Evolutionary conservation across 2,113 vertebrate species (phyloP).

Genomic region (Gasterosteus aculeatus): DNA sequence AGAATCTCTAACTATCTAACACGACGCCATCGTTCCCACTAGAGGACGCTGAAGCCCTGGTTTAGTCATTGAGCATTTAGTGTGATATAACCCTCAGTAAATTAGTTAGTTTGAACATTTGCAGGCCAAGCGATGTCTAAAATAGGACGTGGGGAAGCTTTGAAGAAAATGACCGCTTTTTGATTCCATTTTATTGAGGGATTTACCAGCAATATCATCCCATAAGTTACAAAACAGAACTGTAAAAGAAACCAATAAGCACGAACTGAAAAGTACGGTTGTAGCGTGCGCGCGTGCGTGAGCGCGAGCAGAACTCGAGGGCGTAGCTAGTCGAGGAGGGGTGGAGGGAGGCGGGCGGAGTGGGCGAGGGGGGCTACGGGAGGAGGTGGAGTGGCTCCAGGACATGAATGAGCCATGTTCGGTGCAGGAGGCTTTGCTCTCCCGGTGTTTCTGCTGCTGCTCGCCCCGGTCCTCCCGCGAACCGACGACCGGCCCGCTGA

Average conservation of each 20-base stretch:
- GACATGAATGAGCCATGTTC: conserved; percentile 77
- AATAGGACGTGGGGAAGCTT: not conserved
- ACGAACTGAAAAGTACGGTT: no score
- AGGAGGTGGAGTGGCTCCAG: conserved; percentile 49
- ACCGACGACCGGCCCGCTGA: conserved; percentile 48
- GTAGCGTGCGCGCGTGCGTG: not conserved
- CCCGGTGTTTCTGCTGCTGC: conserved; percentile 61
- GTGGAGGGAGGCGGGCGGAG: conserved; percentile 37
- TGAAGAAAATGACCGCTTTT: no score
- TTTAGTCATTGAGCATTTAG: not conserved
- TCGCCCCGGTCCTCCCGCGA: conserved; percentile 47
- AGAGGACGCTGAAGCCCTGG: not conserved
- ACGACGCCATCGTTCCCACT: not conserved
- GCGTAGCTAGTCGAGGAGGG: conserved; percentile 45
- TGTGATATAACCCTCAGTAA: not conserved
- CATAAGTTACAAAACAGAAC: not conserved
- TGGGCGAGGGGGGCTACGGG: conserved; percentile 38
- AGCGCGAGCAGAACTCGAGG: not conserved
- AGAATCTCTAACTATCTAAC: not conserved
- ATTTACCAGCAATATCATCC: not conserved
- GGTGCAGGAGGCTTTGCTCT: conserved; percentile 66
- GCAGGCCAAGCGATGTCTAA: not conserved
- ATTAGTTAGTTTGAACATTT: not conserved
- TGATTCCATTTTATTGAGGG: no score
- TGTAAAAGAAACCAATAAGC: not conserved